Percentiles rank a stretch among this genome's conserved stretches.
Evolutionary conservation across 2,888 invertebrate genomes (phyloP).

Genomic region (Steinernema hermaphroditum): DNA sequence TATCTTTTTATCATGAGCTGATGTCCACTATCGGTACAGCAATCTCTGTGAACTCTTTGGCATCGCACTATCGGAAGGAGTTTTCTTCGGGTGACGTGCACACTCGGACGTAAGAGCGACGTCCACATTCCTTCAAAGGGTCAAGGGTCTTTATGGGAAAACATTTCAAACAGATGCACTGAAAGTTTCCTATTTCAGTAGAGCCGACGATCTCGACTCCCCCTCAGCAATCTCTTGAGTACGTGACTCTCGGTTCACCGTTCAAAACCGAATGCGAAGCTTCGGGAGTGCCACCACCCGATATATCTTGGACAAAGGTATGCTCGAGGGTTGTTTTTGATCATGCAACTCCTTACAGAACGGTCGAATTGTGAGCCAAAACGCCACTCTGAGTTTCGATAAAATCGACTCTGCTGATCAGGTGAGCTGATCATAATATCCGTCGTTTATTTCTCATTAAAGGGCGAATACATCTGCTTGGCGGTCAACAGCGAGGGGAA

Average conservation of each 20-base stretch:
- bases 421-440: not conserved
- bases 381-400: conserved; percentile 40
- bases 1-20: not conserved
- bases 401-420: conserved; percentile 39
- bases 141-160: not conserved
- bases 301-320: conserved; percentile 57
- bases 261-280: conserved; percentile 49
- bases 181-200: conserved; percentile 1
- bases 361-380: conserved; percentile 46
- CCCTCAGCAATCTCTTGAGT: not conserved
- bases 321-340: conserved; percentile 16
- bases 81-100: not conserved
- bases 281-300: conserved; percentile 54
- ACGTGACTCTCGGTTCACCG: not conserved
- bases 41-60: not conserved
- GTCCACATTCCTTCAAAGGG: not conserved
- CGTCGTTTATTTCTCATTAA: conserved; percentile 27
- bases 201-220: not conserved
- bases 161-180: not conserved
- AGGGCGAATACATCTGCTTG: conserved; percentile 58
- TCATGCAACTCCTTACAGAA: conserved; percentile 38
- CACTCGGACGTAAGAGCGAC: not conserved
- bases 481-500: conserved; percentile 60
- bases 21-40: not conserved
- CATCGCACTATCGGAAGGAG: not conserved